Evolutionary conservation across 2,888 invertebrate genomes (phyloP), one percentile per base, ranked within the genome.

Genomic region (Spilosoma lubricipeda): DNA sequence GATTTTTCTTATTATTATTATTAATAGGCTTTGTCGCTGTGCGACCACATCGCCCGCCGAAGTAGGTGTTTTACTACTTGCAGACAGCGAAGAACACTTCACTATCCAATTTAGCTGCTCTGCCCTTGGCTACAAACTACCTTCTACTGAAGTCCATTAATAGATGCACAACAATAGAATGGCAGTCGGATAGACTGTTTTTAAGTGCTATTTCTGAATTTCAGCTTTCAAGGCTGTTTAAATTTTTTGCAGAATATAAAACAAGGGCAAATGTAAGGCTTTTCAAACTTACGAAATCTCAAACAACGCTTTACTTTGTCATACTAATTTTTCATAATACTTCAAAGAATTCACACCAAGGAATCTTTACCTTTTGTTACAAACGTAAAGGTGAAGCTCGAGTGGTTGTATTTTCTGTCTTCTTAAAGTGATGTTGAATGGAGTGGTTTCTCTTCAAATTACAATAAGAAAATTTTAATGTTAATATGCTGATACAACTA

Each of bases 261-360:
- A 33, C 23, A n/a, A 56, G 8, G 3, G 18, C 7, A 33, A 36
- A 23, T 23, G 15, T 2, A 3, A 52, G 15, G 4, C 3, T 11
- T 30, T 27, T 67, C 27, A 23, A 67, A 27, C 27, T 67, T 82
- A 76, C 76, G 77, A 79, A 79, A 84, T 70, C 71, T 69, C 69
- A 67, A 45, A 70, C 64, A 69, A 82, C 73, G 77, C 85, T 88
- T 82, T 84, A 85, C 84, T 82, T 78, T 74, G 71, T 48, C 71
- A 42, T 68, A 80, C 77, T 83, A 82, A 27, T 77, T 87, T 88
- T 85, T 86, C 84, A 81, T 82, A 85, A 80, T 77, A 83, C 86
- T 85, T 88, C 83, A 85, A 85, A 87, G 82, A 83, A 86, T 87
- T 85, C 79, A 76, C 81, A 77, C 82, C 56, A 70, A 79, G 76